Base-by-base conservation (phyloP, 92 coral and sea anemone genomes). In the Palythoa grandis region DNA sequence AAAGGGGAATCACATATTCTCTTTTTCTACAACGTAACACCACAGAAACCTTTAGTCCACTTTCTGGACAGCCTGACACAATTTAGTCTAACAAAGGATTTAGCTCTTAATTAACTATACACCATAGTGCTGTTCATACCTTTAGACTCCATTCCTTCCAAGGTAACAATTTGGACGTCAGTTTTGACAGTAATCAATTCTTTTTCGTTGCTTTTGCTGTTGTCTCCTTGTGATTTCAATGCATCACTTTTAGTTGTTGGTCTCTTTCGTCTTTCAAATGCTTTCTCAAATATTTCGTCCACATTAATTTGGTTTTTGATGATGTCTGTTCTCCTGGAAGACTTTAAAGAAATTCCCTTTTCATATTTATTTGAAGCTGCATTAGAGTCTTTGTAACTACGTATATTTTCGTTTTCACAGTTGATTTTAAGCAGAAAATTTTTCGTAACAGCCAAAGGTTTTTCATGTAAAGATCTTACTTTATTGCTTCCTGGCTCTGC, bases 201-300 rank as follows among this genome's bases (percentile, higher is more conserved):
- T 43, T 43, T 43, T 43, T 43, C 50, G 6, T 37, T 25, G 68
- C 82, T 77, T 22, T 35, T 54, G 48, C 52, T 56, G 25, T 25
- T 35, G 52, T 35, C 35, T 37, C 54, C 82, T 15, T 77, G 19
- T 4, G 82, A 57, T 56, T 7, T 48, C 6, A 57, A 57, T 13
- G 37, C 23, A 24, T 14, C 24, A 3, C n/a, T 54, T n/a, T 22
- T 22, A 37, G 13, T 24, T 57, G 82, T 10, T 19, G 58, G 68
- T n/a, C 29, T 63, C 24, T 77, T 77, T 53, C 82, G 39, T 50
- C 70, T 77, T 1, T 70, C 82, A 37, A 77, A 77, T 29, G 82
- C 69, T 53, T 20, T 77, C 50, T 77, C 82, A 16, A 77, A 77
- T 48, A 77, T 68, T 39, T 56, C 70, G 70, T 77, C 82, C 16